Conservation (phyloP, 2,113 vertebrate species). For the Ictalurus furcatus region DNA sequence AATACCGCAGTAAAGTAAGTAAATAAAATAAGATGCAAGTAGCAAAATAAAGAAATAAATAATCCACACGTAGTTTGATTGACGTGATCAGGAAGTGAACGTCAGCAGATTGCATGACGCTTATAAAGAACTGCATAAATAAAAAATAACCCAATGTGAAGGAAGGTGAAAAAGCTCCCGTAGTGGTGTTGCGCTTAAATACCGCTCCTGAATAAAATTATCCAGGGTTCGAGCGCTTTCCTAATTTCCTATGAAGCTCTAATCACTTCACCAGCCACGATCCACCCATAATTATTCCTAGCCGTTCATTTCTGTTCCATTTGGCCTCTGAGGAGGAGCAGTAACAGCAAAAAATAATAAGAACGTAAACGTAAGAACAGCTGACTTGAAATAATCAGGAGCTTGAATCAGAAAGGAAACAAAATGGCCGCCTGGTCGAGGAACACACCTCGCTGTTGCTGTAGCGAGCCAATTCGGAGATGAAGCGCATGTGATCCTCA, state of each 20-base stretch:
- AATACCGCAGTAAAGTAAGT: background rate
- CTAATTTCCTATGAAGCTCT: background rate
- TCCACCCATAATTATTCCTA: too few species aligned
- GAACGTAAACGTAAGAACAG: background rate
- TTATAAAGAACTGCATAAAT: too few species aligned
- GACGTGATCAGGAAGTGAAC: too few species aligned
- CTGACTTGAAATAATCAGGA: background rate
- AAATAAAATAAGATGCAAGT: background rate
- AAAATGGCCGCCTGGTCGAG: background rate
- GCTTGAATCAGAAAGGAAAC: background rate
- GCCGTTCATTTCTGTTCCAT: background rate
- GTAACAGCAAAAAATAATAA: background rate
- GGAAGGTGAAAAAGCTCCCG: too few species aligned
- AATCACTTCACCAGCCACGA: background rate
- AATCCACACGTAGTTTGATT: too few species aligned
- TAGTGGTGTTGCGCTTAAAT: background rate
- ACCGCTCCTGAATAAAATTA: background rate
- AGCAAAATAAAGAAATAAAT: too few species aligned
- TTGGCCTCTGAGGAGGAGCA: background rate
- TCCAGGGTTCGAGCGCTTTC: background rate
- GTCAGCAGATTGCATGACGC: too few species aligned
- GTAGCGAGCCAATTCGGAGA: slow-evolving; percentile 95
- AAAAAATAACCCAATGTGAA: too few species aligned
- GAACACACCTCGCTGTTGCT: slow-evolving; percentile 92
- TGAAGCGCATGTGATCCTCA: slow-evolving; percentile 98